A percentile compares a stretch with the other conserved stretches of the same genome.
Conservation (phyloP, 37 sponge, comb jelly and placozoan species). For the Spongilla lacustris region DNA sequence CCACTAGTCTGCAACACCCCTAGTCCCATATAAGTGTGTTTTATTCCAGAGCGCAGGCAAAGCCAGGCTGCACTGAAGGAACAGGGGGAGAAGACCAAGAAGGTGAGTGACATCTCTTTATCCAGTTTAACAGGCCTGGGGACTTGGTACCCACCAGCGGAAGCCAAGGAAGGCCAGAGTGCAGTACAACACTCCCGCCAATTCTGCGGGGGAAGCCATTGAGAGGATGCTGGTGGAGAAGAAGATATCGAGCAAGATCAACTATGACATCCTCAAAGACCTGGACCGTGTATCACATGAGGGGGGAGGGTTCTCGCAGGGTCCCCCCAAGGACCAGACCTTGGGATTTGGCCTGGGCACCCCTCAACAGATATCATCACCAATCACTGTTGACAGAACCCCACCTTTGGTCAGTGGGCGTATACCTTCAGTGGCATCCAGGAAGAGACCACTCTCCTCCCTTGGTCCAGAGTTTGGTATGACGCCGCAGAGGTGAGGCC, state of each 20-base stretch:
- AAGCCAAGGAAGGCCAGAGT: slow-evolving; percentile 14
- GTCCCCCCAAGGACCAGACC: neutral
- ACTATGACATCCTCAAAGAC: slow-evolving; percentile 89
- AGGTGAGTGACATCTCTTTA: neutral
- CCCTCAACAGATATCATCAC: neutral
- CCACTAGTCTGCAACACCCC: too few species aligned
- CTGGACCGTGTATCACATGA: slow-evolving; percentile 17
- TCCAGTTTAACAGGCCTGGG: neutral
- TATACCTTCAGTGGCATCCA: slow-evolving; percentile 46
- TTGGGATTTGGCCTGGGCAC: neutral
- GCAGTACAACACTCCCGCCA: slow-evolving; percentile 27
- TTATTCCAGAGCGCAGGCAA: slow-evolving; percentile 48
- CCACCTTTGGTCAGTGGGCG: slow-evolving; percentile 6
- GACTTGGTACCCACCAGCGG: neutral
- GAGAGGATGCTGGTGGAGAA: slow-evolving; percentile 95
- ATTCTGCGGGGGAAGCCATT: slow-evolving; percentile 93
- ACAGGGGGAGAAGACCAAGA: slow-evolving; percentile 44
- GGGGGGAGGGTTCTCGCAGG: neutral
- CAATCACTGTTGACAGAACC: neutral
- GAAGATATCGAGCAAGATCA: slow-evolving; percentile 91
- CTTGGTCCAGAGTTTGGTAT: neutral
- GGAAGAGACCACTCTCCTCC: slow-evolving; percentile 47
- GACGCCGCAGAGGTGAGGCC: neutral
- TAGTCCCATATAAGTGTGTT: too few species aligned
- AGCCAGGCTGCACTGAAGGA: slow-evolving; percentile 41